Conservation (phyloP, 2,113 vertebrate species). For the Cebus imitator region DNA sequence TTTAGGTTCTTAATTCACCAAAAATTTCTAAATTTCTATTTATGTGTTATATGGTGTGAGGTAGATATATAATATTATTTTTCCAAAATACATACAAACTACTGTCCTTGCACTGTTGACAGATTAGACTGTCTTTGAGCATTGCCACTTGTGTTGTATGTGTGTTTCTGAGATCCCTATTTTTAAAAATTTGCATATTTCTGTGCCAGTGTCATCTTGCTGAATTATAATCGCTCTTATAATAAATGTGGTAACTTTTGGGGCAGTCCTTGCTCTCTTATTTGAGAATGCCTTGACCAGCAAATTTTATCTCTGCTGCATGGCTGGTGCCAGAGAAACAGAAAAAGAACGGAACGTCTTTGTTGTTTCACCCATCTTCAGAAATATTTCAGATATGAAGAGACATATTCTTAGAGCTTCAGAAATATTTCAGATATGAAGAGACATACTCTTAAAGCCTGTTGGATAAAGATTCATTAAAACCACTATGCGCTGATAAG, state of each 20-base stretch:
- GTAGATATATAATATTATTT: background rate
- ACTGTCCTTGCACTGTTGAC: background rate
- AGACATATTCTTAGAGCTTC: background rate
- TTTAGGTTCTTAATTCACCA: background rate
- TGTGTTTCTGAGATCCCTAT: background rate
- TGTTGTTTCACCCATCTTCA: background rate
- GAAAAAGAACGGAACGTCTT: background rate
- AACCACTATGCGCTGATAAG: background rate
- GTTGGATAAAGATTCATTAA: background rate
- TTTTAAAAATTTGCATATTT: background rate
- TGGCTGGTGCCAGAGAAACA: background rate
- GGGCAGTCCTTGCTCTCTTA: background rate
- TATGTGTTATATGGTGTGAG: fast-evolving
- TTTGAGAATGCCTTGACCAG: background rate
- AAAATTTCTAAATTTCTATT: background rate
- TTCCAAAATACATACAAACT: background rate
- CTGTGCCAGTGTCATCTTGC: background rate
- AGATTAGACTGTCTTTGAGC: background rate
- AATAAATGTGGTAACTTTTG: background rate
- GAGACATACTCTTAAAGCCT: background rate
- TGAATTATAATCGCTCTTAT: background rate
- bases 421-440: background rate
- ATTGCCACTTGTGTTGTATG: background rate
- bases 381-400: background rate
- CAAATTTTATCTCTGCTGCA: background rate